A percentile compares a stretch with the other conserved stretches of the same genome.
Evolutionary conservation across 2,797 vertebrate species (phyloP).

Genomic region (Cossypha caffra): DNA sequence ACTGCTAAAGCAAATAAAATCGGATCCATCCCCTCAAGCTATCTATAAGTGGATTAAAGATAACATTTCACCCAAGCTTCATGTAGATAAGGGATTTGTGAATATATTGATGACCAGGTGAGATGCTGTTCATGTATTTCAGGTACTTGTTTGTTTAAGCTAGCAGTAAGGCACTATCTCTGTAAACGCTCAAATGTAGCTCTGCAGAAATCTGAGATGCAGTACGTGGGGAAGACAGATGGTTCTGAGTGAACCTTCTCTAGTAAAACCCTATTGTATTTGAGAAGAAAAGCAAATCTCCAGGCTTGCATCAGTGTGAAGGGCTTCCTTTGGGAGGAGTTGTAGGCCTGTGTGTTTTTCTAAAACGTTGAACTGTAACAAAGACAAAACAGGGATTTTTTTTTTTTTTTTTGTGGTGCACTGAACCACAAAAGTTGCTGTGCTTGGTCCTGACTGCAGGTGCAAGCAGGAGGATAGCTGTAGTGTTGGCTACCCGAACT

Average conservation of each 20-base stretch:
- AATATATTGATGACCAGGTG: constrained; percentile 99
- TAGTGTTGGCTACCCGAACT: not conserved
- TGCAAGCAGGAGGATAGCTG: fast-evolving
- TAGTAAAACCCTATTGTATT: fast-evolving
- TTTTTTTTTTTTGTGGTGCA: fast-evolving
- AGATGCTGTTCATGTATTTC: not conserved
- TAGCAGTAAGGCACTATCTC: fast-evolving
- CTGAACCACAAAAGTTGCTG: fast-evolving
- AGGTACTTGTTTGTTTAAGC: fast-evolving
- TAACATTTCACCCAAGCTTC: constrained; percentile 97
- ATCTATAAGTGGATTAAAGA: constrained; percentile 99
- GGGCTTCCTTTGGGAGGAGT: not conserved
- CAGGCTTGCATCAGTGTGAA: not conserved
- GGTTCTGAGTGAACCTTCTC: fast-evolving
- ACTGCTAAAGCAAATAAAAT: constrained; percentile 94
- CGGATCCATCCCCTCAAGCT: constrained; percentile 95
- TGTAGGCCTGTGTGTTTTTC: fast-evolving
- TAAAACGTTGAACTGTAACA: fast-evolving
- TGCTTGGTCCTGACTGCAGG: fast-evolving
- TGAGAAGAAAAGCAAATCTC: not conserved
- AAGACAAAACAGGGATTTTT: not conserved
- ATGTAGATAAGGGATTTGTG: constrained; percentile 98
- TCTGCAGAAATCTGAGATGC: fast-evolving
- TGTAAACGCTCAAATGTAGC: fast-evolving
- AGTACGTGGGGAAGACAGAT: fast-evolving